Percentiles rank a stretch among this genome's conserved stretches.
Evolutionary conservation across 2,113 vertebrate genomes (phyloP).

Genomic region (Clarias batrachus): DNA sequence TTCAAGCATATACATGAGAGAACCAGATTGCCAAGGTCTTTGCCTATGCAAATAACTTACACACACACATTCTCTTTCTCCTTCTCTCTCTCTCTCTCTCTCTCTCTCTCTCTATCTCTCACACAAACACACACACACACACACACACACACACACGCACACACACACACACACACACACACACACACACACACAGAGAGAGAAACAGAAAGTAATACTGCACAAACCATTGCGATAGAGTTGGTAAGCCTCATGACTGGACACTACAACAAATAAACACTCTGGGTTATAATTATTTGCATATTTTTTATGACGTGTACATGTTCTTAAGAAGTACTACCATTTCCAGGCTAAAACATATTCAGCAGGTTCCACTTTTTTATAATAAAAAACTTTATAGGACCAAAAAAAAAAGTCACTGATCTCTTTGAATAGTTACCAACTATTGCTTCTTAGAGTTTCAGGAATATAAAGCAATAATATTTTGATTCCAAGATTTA

Average conservation of each 20-base stretch:
- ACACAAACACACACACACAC: too few species aligned
- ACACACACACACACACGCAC: too few species aligned
- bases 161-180: not conserved
- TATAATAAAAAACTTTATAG: slow-evolving; percentile 39
- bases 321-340: not conserved
- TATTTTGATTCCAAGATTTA: slow-evolving; percentile 54
- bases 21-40: not conserved
- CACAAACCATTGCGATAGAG: not conserved
- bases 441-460: slow-evolving; percentile 52
- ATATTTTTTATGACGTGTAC: not conserved
- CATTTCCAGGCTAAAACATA: slow-evolving; percentile 25
- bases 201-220: not conserved
- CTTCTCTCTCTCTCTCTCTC: too few species aligned
- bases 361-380: slow-evolving; percentile 35
- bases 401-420: not conserved
- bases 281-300: not conserved
- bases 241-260: not conserved
- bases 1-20: not conserved
- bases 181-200: not conserved
- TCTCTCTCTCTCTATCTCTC: too few species aligned
- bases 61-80: not conserved
- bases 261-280: not conserved
- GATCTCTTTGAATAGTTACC: not conserved
- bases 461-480: slow-evolving; percentile 67
- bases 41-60: not conserved